A percentile compares a stretch with the other conserved stretches of the same genome.
These are phyloP conservation scores for Euplexia lucipara DNA, from an alignment of 2,888 invertebrate genomes.

Conservation along the genomic window DNA sequence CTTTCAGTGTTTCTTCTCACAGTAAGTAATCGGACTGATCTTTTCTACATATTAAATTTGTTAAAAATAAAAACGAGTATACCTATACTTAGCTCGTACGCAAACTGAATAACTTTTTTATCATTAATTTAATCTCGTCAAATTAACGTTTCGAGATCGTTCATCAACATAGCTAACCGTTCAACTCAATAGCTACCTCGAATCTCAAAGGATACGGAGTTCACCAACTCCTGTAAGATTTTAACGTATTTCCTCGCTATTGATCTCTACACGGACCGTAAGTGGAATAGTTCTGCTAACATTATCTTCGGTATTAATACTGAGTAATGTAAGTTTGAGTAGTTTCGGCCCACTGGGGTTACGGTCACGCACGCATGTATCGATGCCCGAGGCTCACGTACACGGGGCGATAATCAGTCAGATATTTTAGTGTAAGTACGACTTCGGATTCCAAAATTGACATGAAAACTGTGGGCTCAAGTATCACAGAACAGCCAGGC, in stretches of 20 bases:
- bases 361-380: constrained; percentile 14
- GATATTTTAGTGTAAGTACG: no score
- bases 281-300: constrained; percentile 66
- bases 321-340: constrained; percentile 59
- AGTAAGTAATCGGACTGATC: no score
- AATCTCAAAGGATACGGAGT: constrained; percentile 74
- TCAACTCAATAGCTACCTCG: constrained; percentile 58
- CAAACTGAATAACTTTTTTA: no score
- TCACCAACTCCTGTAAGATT: constrained; percentile 69
- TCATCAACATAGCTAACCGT: constrained; percentile 36
- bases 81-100: no score
- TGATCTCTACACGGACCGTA: constrained; percentile 64
- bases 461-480: no score
- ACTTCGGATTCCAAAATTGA: no score
- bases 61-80: no score
- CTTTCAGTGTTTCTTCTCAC: no score
- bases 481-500: no score
- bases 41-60: no score
- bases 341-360: constrained; percentile 59
- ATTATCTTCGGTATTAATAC: constrained; percentile 60
- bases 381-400: neutral
- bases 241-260: constrained; percentile 71
- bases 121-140: constrained; percentile 1
- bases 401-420: no score
- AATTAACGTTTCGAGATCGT: constrained; percentile 41